A percentile compares a stretch with the other conserved stretches of the same genome.
These are phyloP conservation scores for Caranx melampygus DNA, from an alignment of 2,113 vertebrate genomes.

Conservation along the genomic window DNA sequence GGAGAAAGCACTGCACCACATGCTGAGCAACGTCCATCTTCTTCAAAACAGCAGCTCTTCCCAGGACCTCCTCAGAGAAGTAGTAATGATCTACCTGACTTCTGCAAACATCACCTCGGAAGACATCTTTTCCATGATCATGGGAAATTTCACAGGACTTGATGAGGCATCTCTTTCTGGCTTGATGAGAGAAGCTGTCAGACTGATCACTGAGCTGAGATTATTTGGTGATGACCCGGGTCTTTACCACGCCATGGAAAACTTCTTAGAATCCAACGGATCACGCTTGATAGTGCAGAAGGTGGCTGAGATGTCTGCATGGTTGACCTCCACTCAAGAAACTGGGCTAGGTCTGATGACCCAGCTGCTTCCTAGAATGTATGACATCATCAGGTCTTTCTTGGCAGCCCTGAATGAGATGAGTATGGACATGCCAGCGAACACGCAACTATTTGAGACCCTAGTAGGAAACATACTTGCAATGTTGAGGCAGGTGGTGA, in stretches of 20 bases:
- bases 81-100: slow-evolving; percentile 58
- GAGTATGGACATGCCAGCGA: slow-evolving; percentile 14
- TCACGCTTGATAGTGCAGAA: slow-evolving; percentile 55
- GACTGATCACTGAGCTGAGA: slow-evolving; percentile 50
- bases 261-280: slow-evolving; percentile 53
- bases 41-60: slow-evolving; percentile 28
- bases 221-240: slow-evolving; percentile 62
- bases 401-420: slow-evolving; percentile 49
- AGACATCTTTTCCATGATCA: slow-evolving; percentile 35
- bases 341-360: slow-evolving; percentile 73
- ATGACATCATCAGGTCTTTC: slow-evolving; percentile 47
- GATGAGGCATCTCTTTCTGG: slow-evolving; percentile 16
- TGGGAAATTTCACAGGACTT: slow-evolving; percentile 26
- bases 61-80: slow-evolving; percentile 65
- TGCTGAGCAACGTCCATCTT: slow-evolving; percentile 55
- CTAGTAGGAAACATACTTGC: slow-evolving; percentile 60
- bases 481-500: slow-evolving; percentile 65
- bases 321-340: slow-evolving; percentile 64
- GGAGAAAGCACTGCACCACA: slow-evolving; percentile 57
- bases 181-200: slow-evolving; percentile 51
- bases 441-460: slow-evolving; percentile 53
- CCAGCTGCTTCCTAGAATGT: slow-evolving; percentile 64
- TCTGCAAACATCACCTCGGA: slow-evolving; percentile 68
- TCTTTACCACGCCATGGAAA: slow-evolving; percentile 66
- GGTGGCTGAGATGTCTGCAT: slow-evolving; percentile 59